Conservation (phyloP, 2,797 vertebrate species). For the Florisuga fusca region DNA sequence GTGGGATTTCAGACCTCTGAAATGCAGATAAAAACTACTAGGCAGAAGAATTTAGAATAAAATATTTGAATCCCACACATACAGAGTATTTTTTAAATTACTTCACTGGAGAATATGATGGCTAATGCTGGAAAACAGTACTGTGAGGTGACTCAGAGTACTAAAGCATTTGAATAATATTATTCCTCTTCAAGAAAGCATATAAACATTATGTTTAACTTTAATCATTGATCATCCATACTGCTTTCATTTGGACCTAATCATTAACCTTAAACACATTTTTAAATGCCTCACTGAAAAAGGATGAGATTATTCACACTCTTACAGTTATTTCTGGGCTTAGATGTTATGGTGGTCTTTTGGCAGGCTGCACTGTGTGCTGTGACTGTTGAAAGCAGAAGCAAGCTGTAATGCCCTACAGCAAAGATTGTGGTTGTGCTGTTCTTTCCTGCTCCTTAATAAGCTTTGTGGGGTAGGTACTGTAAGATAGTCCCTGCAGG, state of each 20-base stretch:
- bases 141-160: neutral
- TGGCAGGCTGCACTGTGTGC: neutral
- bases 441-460: neutral
- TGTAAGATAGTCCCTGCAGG: neutral
- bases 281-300: neutral
- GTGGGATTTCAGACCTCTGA: neutral
- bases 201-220: constrained; percentile 46
- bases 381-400: neutral
- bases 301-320: constrained; percentile 4
- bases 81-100: neutral
- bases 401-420: neutral
- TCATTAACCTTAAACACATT: constrained; percentile 28
- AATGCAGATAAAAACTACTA: neutral
- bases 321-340: neutral
- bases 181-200: constrained; percentile 28
- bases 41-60: neutral
- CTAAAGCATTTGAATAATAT: neutral
- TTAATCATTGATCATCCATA: constrained; percentile 31
- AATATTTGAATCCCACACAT: neutral
- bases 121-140: neutral
- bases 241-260: constrained; percentile 33
- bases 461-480: neutral
- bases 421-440: neutral
- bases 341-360: neutral
- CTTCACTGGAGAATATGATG: neutral